These are phyloP conservation scores for Liolophura sinensis DNA, from an alignment of 1,140 invertebrate species.

Conservation along the genomic window DNA sequence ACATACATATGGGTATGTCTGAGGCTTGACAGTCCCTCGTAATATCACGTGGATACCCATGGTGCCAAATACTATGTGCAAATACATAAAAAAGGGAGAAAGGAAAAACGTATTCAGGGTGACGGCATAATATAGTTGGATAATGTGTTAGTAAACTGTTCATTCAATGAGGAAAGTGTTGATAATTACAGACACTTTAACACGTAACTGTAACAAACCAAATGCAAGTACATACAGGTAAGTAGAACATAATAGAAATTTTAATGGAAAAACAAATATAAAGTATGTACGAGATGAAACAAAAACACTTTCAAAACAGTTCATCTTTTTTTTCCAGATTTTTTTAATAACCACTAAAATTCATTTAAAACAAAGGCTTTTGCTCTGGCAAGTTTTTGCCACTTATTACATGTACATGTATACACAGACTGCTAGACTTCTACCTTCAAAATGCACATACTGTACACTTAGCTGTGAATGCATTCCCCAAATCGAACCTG, in stretches of 20 bases:
- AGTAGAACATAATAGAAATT: too few relatives aligned
- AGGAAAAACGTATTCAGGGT: neutral
- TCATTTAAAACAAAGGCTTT: neutral
- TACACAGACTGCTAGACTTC: too few relatives aligned
- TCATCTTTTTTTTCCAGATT: neutral
- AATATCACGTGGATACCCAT: conserved; percentile 52
- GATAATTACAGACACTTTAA: too few relatives aligned
- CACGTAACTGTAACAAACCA: too few relatives aligned
- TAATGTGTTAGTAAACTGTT: neutral
- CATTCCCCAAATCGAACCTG: too few relatives aligned
- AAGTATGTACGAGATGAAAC: conserved; percentile 4
- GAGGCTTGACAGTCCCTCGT: conserved; percentile 45
- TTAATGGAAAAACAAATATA: neutral
- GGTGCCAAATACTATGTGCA: conserved; percentile 49
- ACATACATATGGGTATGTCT: conserved; percentile 26
- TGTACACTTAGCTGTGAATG: too few relatives aligned
- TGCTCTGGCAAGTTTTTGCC: too few relatives aligned
- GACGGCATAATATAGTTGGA: neutral
- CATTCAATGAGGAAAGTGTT: too few relatives aligned
- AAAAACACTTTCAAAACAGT: neutral
- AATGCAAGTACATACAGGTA: too few relatives aligned
- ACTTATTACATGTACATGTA: too few relatives aligned
- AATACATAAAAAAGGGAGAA: conserved; percentile 16
- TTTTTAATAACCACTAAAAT: neutral
- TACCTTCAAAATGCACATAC: too few relatives aligned